These are phyloP conservation scores for Anseranas semipalmata DNA, from an alignment of 2,113 vertebrate genomes.

Conservation along the genomic window DNA sequence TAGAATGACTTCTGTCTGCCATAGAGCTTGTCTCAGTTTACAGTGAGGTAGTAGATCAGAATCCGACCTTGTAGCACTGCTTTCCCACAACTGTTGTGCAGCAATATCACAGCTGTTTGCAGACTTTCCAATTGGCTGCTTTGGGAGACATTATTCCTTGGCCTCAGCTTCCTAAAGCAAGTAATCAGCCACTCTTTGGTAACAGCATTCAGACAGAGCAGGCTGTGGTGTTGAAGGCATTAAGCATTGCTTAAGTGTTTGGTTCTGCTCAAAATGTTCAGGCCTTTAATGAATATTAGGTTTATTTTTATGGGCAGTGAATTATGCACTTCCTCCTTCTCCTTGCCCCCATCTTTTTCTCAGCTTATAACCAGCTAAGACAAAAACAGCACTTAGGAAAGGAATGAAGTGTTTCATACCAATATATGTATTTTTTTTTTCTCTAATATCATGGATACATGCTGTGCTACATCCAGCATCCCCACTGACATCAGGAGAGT, in stretches of 20 bases:
- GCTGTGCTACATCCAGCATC: not conserved
- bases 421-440: not conserved
- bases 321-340: not conserved
- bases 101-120: conserved; percentile 10
- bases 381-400: not conserved
- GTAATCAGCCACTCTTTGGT: not conserved
- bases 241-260: not conserved
- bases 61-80: not conserved
- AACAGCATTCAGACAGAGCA: not conserved
- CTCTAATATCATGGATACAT: not conserved
- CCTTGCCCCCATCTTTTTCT: not conserved
- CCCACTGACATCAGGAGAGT: not conserved
- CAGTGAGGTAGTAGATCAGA: not conserved
- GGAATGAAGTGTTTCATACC: not conserved
- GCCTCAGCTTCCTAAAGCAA: not conserved
- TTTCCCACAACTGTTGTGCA: conserved; percentile 2
- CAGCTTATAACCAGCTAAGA: not conserved
- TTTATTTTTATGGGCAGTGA: not conserved
- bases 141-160: conserved; percentile 33
- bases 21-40: not conserved
- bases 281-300: not conserved
- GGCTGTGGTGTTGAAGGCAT: not conserved
- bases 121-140: not conserved
- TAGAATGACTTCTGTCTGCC: not conserved
- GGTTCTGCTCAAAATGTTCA: not conserved